Percentiles rank a stretch among this genome's conserved stretches.
Evolutionary conservation across 1,140 invertebrate species (phyloP).

Genomic region (Asbolus verrucosus): DNA sequence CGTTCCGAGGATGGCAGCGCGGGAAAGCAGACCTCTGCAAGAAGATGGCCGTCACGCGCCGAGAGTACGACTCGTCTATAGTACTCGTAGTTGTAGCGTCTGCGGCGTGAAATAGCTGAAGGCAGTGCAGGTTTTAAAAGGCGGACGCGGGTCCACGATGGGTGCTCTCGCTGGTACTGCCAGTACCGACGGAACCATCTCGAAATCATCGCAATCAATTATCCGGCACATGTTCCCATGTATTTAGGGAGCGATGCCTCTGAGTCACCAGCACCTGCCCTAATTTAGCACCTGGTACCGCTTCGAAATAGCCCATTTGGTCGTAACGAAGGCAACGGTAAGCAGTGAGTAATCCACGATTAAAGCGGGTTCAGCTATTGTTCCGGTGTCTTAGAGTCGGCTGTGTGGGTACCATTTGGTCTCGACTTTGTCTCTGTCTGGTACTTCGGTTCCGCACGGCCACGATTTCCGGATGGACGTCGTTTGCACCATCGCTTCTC

Average conservation of each 20-base stretch:
- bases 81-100: too few species aligned
- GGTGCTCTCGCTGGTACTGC: too few species aligned
- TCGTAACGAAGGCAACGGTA: neutral
- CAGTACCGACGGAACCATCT: too few species aligned
- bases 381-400: constrained; percentile 15
- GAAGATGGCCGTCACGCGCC: too few species aligned
- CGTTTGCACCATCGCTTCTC: neutral
- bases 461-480: neutral
- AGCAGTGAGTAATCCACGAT: neutral
- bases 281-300: constrained; percentile 14
- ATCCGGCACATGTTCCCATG: too few species aligned
- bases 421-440: constrained; percentile 8
- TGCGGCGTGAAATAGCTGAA: too few species aligned
- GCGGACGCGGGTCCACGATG: too few species aligned
- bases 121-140: too few species aligned
- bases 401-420: neutral
- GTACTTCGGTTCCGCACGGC: constrained; percentile 5
- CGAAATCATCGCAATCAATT: neutral
- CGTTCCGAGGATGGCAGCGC: too few species aligned
- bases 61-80: too few species aligned
- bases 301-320: neutral
- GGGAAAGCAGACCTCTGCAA: too few species aligned
- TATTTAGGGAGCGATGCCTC: too few species aligned
- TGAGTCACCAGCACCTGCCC: constrained; percentile 28
- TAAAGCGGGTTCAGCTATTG: neutral